A percentile compares a stretch with the other conserved stretches of the same genome.
Evolutionary conservation across 64 coral and sea anemone genomes (phyloP).

Genomic region (Montipora capricornis): DNA sequence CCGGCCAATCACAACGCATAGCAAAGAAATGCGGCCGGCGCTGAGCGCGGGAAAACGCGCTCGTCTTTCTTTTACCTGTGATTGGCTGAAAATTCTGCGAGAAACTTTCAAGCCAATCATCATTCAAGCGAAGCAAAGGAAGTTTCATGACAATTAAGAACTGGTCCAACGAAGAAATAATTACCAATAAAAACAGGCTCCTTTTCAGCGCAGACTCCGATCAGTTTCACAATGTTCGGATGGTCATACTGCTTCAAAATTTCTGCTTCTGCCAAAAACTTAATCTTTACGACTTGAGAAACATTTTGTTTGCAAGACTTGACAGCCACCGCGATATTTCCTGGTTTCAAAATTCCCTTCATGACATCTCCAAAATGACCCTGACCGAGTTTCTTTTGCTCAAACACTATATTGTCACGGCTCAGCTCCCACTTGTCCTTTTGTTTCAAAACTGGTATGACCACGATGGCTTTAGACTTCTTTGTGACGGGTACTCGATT

Average conservation of each 20-base stretch:
- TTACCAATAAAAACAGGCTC: constrained; percentile 98
- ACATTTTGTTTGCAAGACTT: constrained; percentile 93
- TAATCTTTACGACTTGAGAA: constrained; percentile 70
- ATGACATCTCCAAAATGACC: constrained; percentile 99
- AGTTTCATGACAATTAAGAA: too few relatives aligned
- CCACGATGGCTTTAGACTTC: constrained; percentile 82
- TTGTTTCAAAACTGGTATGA: constrained; percentile 18
- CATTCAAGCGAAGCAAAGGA: too few relatives aligned
- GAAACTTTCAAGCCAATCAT: too few relatives aligned
- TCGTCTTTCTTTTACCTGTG: too few relatives aligned
- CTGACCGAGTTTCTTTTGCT: constrained; percentile 76
- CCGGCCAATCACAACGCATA: too few relatives aligned
- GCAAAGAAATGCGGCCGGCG: too few relatives aligned
- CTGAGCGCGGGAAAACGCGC: too few relatives aligned
- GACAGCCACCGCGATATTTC: constrained; percentile 76
- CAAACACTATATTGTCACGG: constrained; percentile 59
- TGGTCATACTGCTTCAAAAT: constrained; percentile 98
- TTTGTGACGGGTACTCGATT: constrained; percentile 73
- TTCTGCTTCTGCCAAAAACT: constrained; percentile 96
- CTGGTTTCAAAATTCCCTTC: constrained; percentile 67
- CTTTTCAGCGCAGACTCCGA: constrained; percentile 89
- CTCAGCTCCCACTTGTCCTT: constrained; percentile 84
- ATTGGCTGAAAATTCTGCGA: too few relatives aligned
- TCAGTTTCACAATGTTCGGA: constrained; percentile 97
- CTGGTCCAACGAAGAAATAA: not conserved